phyloP scores from a whole-genome alignment of 2,797 vertebrate genomes.

The Falco peregrinus region DNA sequence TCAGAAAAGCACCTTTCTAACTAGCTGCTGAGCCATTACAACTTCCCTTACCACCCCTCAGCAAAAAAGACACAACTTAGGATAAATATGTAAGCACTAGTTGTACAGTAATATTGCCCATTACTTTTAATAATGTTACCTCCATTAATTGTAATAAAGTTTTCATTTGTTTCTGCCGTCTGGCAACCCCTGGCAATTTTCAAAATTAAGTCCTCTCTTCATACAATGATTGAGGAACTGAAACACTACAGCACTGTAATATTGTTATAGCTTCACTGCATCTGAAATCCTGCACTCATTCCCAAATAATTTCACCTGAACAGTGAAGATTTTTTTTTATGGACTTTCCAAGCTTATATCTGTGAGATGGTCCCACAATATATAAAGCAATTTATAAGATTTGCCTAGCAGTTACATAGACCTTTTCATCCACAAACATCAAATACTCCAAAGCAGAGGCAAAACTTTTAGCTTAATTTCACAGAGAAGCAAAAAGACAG shows the following conservation, averaged over 20 bases:
- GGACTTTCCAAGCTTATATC: not conserved
- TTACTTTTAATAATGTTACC: constrained; percentile 51
- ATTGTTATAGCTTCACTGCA: not conserved
- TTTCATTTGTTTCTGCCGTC: constrained; percentile 39
- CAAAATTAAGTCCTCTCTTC: constrained; percentile 35
- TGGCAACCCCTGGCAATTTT: constrained; percentile 54
- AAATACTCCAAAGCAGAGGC: not conserved
- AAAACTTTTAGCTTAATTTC: not conserved
- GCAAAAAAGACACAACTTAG: not conserved
- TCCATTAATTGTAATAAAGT: constrained; percentile 47
- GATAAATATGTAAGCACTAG: constrained; percentile 8
- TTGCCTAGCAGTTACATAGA: not conserved
- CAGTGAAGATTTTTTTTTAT: not conserved
- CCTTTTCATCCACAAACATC: not conserved
- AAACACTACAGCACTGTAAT: not conserved
- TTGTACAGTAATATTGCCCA: constrained; percentile 31
- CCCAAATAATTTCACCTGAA: not conserved
- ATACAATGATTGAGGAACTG: not conserved
- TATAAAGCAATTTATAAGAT: not conserved
- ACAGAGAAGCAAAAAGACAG: not conserved
- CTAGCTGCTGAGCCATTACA: not conserved
- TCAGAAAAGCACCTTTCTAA: not conserved
- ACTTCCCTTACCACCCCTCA: not conserved
- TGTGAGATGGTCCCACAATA: not conserved
- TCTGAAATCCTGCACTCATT: not conserved